Percentiles rank a stretch among this genome's conserved stretches.
Conservation (phyloP, 2,888 invertebrate genomes). For the Trichopoda pennipes region DNA sequence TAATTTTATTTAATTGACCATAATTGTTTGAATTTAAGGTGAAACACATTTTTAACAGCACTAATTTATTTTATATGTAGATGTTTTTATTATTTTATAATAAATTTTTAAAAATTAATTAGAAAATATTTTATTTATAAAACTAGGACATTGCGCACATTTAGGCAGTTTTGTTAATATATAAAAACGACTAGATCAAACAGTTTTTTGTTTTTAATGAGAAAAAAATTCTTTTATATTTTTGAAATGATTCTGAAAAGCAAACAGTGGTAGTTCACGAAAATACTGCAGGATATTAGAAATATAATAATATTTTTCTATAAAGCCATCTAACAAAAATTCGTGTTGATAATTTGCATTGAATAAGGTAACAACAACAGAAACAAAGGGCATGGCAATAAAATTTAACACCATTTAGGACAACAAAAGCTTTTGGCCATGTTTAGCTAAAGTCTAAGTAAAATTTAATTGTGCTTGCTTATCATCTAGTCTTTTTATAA, state of each 20-base stretch:
- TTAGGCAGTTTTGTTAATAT: not conserved
- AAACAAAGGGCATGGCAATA: not conserved
- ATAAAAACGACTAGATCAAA: too few species aligned
- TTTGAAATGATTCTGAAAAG: not conserved
- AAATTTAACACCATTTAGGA: slow-evolving; percentile 31
- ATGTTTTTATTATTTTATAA: too few species aligned
- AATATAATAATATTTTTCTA: not conserved
- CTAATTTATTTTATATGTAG: too few species aligned
- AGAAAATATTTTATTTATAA: too few species aligned
- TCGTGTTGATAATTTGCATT: not conserved
- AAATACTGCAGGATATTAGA: not conserved
- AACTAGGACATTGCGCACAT: not conserved
- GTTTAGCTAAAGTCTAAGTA: not conserved
- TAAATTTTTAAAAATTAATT: too few species aligned
- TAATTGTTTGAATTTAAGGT: too few species aligned
- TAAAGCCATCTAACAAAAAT: slow-evolving; percentile 1
- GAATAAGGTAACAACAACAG: not conserved
- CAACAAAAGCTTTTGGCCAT: not conserved
- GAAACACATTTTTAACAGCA: too few species aligned
- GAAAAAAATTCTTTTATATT: not conserved
- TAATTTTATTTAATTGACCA: too few species aligned
- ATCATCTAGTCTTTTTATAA: slow-evolving; percentile 21
- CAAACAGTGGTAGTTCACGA: not conserved
- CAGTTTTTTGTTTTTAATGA: too few species aligned
- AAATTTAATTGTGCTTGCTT: slow-evolving; percentile 57